Evolutionary conservation across 2,113 vertebrate species (phyloP).

Genomic region (Nothobranchius kuhntae): DNA sequence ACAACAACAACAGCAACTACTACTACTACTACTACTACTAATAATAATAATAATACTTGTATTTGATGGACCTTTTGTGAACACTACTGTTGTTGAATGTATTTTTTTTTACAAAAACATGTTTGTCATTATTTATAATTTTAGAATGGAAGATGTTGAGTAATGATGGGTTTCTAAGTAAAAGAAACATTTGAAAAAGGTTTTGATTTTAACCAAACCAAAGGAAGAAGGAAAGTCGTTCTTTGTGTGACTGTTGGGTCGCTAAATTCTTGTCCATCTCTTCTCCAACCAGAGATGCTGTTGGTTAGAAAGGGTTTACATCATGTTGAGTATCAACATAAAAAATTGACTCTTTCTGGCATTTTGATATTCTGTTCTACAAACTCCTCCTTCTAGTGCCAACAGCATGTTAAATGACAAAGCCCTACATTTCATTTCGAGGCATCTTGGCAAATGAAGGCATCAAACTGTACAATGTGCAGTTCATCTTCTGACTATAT

Average conservation of each 20-base stretch:
- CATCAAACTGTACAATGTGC: constrained; percentile 19
- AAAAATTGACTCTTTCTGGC: constrained; percentile 32
- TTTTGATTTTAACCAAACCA: too few relatives aligned
- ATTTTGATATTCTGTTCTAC: constrained; percentile 64
- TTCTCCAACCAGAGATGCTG: background rate
- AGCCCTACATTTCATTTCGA: constrained; percentile 28
- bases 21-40: too few relatives aligned
- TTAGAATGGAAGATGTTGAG: too few relatives aligned
- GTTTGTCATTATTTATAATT: too few relatives aligned
- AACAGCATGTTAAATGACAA: constrained; percentile 33
- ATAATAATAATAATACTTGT: too few relatives aligned
- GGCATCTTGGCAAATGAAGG: constrained; percentile 15
- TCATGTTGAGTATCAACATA: constrained; percentile 48
- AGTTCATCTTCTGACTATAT: constrained; percentile 39
- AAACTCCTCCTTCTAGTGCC: constrained; percentile 33
- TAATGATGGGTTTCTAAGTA: background rate
- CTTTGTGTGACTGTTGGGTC: constrained; percentile 5
- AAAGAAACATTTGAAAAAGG: background rate
- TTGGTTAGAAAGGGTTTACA: constrained; percentile 34
- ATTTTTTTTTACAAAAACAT: background rate
- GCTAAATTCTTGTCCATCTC: background rate
- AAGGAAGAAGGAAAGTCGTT: background rate
- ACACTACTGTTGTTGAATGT: background rate
- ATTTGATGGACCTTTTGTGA: background rate
- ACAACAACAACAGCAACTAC: too few relatives aligned